Evolutionary conservation across 2,797 vertebrate genomes (phyloP), one percentile per base, ranked within the genome.

Genomic region (Semaprochilodus insignis): DNA sequence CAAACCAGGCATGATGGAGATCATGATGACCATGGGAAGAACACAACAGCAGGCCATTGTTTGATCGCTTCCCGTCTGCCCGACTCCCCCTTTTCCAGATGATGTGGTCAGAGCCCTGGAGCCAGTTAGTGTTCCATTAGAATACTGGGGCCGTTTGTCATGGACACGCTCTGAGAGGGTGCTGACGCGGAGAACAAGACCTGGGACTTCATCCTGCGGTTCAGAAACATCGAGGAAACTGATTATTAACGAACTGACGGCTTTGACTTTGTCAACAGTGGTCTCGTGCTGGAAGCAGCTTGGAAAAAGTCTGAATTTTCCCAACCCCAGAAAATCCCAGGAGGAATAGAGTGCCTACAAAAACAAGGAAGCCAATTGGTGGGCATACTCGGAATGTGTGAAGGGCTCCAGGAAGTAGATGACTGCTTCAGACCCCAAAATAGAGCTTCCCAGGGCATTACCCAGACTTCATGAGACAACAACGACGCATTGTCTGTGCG

Each of bases 11-110:
- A 92, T 88, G 88, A 93, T 84, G 27, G 85, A 90, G 82, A 94
- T 85, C 52, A 91, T 84, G 48, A 89, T 85, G 51, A 89, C 85
- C 74, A 90, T 51, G 51, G 88, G 91, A 89, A 95, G 88, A 83
- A 93, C 86, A 63, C 88, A 88, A 15, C 83, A 88, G 83, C 87
- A 84, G 74, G 88, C 88, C 91, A 94, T 94, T 91, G 89, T 93
- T 88, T 90, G 87, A 57, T 55, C 65, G 17, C 80, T 88, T 88
- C 52, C 77, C 89, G 86, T 90, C 87, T 83, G 54, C 3, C 89
- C 86, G 40, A 13, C 71, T 67, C 78, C 48, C 73, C 81, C 89
- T 44, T 51, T 52, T 55, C 89, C 92, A 89, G 81, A 87, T 74
- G 80, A 70, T 67, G 36, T 51, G 81, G 78, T 75, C 74, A 81